Conservation (phyloP, 2,797 vertebrate genomes). For the Brachymystax lenok region DNA sequence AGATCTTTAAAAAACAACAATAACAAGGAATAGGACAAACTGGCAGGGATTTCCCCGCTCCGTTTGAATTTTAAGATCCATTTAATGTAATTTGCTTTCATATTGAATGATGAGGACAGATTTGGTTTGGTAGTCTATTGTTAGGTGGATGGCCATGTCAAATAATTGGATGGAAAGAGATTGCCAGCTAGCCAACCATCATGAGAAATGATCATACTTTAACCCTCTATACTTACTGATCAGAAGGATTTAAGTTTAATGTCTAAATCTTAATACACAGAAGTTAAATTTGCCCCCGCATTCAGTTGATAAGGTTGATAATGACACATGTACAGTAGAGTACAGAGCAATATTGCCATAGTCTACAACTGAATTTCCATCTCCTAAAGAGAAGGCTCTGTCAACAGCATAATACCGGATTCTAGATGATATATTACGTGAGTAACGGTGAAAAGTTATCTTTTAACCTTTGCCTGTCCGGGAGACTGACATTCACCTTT, state of each 20-base stretch:
- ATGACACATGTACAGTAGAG: slow-evolving; percentile 31
- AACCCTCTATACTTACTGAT: slow-evolving; percentile 16
- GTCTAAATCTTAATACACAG: slow-evolving; percentile 34
- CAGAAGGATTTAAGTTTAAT: slow-evolving; percentile 38
- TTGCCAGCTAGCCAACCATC: background rate
- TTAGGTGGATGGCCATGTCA: background rate
- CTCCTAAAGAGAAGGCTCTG: slow-evolving; percentile 21
- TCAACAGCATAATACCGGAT: slow-evolving; percentile 33
- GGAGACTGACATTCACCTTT: background rate
- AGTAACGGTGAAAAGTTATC: too few relatives aligned
- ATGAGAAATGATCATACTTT: slow-evolving; percentile 8
- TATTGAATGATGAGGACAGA: background rate
- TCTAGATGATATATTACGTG: background rate
- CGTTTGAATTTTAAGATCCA: slow-evolving; percentile 15
- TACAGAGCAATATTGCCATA: slow-evolving; percentile 22
- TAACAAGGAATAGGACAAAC: background rate
- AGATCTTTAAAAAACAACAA: slow-evolving; percentile 10
- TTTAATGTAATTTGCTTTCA: slow-evolving; percentile 17
- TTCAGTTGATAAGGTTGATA: slow-evolving; percentile 46
- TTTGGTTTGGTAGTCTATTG: background rate
- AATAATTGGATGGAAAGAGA: slow-evolving; percentile 10
- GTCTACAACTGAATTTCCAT: slow-evolving; percentile 20
- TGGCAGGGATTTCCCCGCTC: background rate
- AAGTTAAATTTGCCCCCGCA: slow-evolving; percentile 43
- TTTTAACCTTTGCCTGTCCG: too few relatives aligned